Conservation (phyloP, 2,888 invertebrate genomes). For the Strigamia transsilvanica region DNA sequence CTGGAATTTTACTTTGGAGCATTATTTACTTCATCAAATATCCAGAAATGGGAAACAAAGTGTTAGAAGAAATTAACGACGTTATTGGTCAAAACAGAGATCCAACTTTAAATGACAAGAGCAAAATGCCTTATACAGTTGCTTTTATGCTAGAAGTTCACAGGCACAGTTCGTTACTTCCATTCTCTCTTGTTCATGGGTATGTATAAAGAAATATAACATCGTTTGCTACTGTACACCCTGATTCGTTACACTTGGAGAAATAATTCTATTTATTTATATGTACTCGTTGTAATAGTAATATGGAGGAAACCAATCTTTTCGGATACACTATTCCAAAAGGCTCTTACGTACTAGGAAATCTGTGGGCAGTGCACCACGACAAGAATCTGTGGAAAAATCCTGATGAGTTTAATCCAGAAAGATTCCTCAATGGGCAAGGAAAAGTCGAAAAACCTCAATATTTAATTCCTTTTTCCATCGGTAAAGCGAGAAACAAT, state of each 20-base stretch:
- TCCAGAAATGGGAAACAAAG: neutral
- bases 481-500: neutral
- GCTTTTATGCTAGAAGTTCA: neutral
- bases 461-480: neutral
- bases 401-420: neutral
- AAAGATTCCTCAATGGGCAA: neutral
- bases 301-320: neutral
- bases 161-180: neutral
- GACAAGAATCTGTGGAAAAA: neutral
- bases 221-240: no score
- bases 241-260: no score
- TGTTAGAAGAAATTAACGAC: neutral
- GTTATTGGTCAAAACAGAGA: neutral
- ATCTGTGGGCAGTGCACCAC: neutral
- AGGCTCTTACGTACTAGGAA: neutral
- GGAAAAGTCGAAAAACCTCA: neutral
- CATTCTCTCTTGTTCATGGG: constrained; percentile 13
- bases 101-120: neutral
- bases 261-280: no score
- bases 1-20: neutral
- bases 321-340: neutral
- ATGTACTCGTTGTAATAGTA: neutral
- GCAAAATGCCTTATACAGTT: neutral
- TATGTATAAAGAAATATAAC: no score
- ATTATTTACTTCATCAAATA: neutral